Percentiles rank a stretch among this genome's conserved stretches.
phyloP scores from a whole-genome alignment of 1,140 invertebrate genomes.

The Drosophila nebulosa region DNA sequence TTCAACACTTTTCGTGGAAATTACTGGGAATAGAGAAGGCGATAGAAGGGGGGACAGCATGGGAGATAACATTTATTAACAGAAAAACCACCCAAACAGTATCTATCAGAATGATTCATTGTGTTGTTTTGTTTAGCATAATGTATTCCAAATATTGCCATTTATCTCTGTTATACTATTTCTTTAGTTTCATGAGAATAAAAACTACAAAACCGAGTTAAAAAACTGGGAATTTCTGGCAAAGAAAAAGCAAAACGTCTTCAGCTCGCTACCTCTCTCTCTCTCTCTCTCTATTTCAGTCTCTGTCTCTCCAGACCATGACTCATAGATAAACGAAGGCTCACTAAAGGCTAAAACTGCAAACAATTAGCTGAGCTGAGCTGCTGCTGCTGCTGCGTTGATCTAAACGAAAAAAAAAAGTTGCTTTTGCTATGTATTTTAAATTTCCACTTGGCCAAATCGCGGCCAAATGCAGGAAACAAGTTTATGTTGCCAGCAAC shows the following conservation, averaged over 20 bases:
- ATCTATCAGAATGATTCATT: slow-evolving; percentile 14
- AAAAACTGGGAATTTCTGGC: slow-evolving; percentile 53
- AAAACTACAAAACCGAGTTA: slow-evolving; percentile 32
- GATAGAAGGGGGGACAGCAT: not conserved
- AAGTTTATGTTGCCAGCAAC: slow-evolving; percentile 50
- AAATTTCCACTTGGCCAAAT: slow-evolving; percentile 67
- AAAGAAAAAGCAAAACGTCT: not conserved
- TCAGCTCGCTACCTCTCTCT: slow-evolving; percentile 2
- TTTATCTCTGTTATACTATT: not conserved
- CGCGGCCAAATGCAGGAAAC: slow-evolving; percentile 53
- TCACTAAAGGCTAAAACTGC: slow-evolving; percentile 8
- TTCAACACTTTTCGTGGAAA: not conserved
- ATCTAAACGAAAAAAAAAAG: slow-evolving; percentile 39
- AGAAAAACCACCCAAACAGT: not conserved
- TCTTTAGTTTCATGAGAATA: slow-evolving; percentile 14
- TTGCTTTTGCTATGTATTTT: slow-evolving; percentile 37
- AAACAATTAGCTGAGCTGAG: slow-evolving; percentile 48
- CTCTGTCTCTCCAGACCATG: slow-evolving; percentile 21
- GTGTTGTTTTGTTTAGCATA: slow-evolving; percentile 22
- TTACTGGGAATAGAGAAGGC: not conserved
- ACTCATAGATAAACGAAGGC: slow-evolving; percentile 31
- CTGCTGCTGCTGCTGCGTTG: slow-evolving; percentile 15
- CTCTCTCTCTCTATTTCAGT: no score
- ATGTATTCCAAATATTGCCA: slow-evolving; percentile 20
- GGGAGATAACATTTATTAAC: not conserved